Evolutionary conservation across 2,888 invertebrate genomes (phyloP), one percentile per base, ranked within the genome.

Genomic region (Coecobrya sp.): DNA sequence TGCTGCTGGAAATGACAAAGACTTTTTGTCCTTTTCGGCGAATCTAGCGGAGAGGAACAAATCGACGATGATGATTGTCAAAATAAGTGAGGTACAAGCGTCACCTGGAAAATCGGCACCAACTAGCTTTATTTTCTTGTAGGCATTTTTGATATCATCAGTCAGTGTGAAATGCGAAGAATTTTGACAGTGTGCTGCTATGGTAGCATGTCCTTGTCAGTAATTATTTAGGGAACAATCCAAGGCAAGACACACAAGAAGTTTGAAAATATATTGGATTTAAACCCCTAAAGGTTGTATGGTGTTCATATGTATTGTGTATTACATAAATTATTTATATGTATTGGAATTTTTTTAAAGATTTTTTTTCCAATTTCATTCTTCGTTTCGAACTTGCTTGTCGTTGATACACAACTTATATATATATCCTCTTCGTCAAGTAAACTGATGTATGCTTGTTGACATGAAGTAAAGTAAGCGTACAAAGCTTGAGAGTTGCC

Each of bases 71-170:
- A 87, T 87, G 87, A 84, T 84, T 91, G 91, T 87, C 82, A 73
- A 36, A 52, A 65, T 2, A 42, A 27, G 76, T 10, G 55, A 68
- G 89, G 68, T 30, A 84, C 45, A 91, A 70, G 45, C 91, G 84
- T 81, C 91, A 91, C 91, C 86, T 91, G 90, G 79, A 62, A 52
- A 89, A 89, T 89, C 27, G 59, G 55, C 52, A 87, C 27, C 59
- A 76, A 62, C 87, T 76, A 19, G 11, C 30, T 79, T 79, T 79
- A 30, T 30, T 82, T 82, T 27, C 81, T 55, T 55, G 62, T 59
- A 42, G 42, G 19, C 11, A 42, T 42, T 42, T 70, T 42, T 70
- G 16, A n/a, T 87, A n/a, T 87, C 87, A 87, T 42, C 79, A 87
- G 42, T 76, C 79, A 87, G 65, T n/a, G 45, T 22, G 5, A 59